Conservation (phyloP, 2,113 vertebrate species). For the Cathartes aura region DNA sequence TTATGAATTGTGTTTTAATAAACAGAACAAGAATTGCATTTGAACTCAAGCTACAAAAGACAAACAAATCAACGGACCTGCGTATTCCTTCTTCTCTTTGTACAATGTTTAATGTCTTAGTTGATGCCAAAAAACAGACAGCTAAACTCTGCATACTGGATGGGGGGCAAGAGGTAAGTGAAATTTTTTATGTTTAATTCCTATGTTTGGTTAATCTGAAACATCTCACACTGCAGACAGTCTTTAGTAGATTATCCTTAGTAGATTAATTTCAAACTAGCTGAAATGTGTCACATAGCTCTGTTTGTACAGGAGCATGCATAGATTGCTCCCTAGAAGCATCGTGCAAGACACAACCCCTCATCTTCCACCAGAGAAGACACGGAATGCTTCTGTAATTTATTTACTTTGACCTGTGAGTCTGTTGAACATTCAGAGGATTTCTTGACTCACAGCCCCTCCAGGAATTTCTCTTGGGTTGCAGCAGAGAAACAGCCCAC, state of each 20-base stretch:
- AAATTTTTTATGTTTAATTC: background rate
- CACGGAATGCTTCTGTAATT: slow-evolving; percentile 7
- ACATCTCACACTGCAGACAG: background rate
- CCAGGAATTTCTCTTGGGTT: background rate
- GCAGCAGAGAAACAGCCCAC: background rate
- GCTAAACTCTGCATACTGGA: slow-evolving; percentile 92
- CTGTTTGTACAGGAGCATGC: background rate
- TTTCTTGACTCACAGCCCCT: slow-evolving; percentile 28
- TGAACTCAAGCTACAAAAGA: slow-evolving; percentile 91
- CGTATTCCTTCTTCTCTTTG: slow-evolving; percentile 88
- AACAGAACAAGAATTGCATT: slow-evolving; percentile 93
- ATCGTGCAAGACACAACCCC: background rate
- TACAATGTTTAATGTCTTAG: slow-evolving; percentile 96
- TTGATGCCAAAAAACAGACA: slow-evolving; percentile 93
- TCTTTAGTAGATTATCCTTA: background rate
- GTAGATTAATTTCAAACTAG: background rate
- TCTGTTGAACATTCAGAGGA: slow-evolving; percentile 6
- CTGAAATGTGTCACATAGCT: background rate
- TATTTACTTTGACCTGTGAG: slow-evolving; percentile 5
- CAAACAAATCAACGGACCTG: slow-evolving; percentile 87
- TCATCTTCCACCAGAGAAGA: background rate
- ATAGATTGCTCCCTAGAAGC: background rate
- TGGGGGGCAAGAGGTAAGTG: slow-evolving; percentile 89
- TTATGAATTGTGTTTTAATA: slow-evolving; percentile 56
- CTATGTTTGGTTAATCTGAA: background rate